Evolutionary conservation across 2,113 vertebrate species (phyloP), one percentile per base, ranked within the genome.

Genomic region (Atherinomorus stipes): DNA sequence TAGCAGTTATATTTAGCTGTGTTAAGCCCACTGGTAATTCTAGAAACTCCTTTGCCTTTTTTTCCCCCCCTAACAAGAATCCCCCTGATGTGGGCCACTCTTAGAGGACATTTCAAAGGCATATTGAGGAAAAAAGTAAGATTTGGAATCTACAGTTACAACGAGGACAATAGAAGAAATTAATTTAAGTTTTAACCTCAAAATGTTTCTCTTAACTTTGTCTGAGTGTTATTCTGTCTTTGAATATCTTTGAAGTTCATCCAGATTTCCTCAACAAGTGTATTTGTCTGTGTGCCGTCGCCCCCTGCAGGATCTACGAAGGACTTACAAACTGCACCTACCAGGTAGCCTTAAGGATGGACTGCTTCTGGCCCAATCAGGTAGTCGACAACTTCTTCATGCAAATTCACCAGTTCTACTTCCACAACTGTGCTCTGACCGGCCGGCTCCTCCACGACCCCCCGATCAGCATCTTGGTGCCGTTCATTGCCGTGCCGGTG

Each of bases 311-410:
- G 89, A 91, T 85, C 18, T 98, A 98, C 0, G 76, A 85, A 3
- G 93, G 92, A 26, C 93, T 98, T 4, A 96, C 94, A 0, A 95
- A 97, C 91, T 98, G 97, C 92, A 98, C 97, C 15, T 80, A 15
- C 59, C 84, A 93, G 1, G 78, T 96, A 18, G 95, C 96, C 0
- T 5, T 77, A 2, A 85, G 73, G 56, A 81, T 96, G 69, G 80
- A 90, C 81, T 98, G 96, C 88, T 96, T 93, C 90, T 98, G 97
- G 97, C 97, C 97, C 1, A 95, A 95, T 57, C 83, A 80, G 0
- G 75, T 91, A 1, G 94, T 98, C 42, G 95, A 98, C 38, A 84
- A 52, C 47, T 95, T 98, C 93, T 97, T 98, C 85, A 74, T 94
- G 44, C 62, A 79, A 0, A 47, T 98, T 18, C 97, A 98, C 86